Conservation (phyloP, 2,888 invertebrate genomes). For the Aleiodes leptofemur region DNA sequence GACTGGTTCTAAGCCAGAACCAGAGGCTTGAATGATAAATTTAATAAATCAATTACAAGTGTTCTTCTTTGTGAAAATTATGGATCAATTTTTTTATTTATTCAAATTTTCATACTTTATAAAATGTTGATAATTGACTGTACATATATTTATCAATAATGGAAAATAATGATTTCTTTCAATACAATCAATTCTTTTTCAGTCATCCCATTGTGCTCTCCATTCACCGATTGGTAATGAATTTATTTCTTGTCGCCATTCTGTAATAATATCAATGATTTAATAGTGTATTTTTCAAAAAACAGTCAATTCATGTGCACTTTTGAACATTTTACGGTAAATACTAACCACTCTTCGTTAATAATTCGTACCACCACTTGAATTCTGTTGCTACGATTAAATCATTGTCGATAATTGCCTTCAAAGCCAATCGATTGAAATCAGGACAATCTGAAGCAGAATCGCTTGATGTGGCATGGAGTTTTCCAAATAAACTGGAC, state of each 20-base stretch:
- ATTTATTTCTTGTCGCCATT: conserved; percentile 79
- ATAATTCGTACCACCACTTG: conserved; percentile 60
- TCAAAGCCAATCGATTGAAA: conserved; percentile 46
- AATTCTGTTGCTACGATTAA: conserved; percentile 64
- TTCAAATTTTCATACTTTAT: conserved; percentile 69
- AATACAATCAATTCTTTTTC: conserved; percentile 33
- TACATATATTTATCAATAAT: conserved; percentile 42
- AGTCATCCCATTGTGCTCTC: conserved; percentile 71
- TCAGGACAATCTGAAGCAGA: neutral
- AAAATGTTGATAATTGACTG: conserved; percentile 63
- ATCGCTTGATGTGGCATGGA: neutral
- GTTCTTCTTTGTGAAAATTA: conserved; percentile 52
- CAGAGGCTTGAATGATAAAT: conserved; percentile 62
- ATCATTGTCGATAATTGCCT: conserved; percentile 60
- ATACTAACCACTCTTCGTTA: conserved; percentile 62
- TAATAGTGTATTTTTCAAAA: conserved; percentile 53
- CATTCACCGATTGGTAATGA: conserved; percentile 80
- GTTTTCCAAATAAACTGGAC: conserved; percentile 9
- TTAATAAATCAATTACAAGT: conserved; percentile 42
- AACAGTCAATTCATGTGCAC: neutral
- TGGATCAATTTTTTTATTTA: conserved; percentile 54
- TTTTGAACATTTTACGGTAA: conserved; percentile 5
- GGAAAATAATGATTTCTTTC: conserved; percentile 43
- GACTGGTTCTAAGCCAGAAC: conserved; percentile 79
- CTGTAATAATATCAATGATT: conserved; percentile 67